Conservation (phyloP, 2,113 vertebrate genomes). For the Pristiophorus japonicus region DNA sequence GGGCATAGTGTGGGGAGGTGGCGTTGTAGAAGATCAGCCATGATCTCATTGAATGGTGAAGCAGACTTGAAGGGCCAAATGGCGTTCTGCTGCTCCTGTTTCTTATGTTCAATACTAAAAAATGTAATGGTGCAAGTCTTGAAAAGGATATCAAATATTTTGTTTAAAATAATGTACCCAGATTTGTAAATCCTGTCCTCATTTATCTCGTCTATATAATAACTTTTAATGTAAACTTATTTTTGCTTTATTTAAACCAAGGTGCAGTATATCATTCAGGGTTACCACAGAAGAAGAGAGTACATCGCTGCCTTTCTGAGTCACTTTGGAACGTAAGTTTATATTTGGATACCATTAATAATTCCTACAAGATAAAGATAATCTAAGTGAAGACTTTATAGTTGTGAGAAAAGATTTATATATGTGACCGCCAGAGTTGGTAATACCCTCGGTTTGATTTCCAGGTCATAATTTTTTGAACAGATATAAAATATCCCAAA, state of each 20-base stretch:
- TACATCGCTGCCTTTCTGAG: constrained; percentile 98
- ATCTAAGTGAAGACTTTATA: neutral
- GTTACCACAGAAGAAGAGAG: constrained; percentile 95
- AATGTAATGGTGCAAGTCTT: neutral
- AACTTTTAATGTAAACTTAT: neutral
- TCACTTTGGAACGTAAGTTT: constrained; percentile 96
- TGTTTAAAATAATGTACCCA: neutral
- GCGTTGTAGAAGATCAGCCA: no score
- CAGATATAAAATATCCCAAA: neutral
- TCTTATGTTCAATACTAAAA: neutral
- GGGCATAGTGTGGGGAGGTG: no score
- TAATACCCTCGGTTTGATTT: neutral
- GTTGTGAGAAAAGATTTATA: neutral
- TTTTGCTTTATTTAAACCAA: constrained; percentile 44
- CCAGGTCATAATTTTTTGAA: neutral
- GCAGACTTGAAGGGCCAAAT: no score
- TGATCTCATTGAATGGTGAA: no score
- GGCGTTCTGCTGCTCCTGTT: no score
- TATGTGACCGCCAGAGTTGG: neutral
- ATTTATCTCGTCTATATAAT: neutral
- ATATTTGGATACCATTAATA: neutral
- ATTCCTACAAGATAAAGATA: neutral
- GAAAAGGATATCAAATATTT: neutral
- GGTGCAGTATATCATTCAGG: constrained; percentile 98
- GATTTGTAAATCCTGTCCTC: neutral